Conservation (phyloP, 2,797 vertebrate species). For the Syngnathus acus region DNA sequence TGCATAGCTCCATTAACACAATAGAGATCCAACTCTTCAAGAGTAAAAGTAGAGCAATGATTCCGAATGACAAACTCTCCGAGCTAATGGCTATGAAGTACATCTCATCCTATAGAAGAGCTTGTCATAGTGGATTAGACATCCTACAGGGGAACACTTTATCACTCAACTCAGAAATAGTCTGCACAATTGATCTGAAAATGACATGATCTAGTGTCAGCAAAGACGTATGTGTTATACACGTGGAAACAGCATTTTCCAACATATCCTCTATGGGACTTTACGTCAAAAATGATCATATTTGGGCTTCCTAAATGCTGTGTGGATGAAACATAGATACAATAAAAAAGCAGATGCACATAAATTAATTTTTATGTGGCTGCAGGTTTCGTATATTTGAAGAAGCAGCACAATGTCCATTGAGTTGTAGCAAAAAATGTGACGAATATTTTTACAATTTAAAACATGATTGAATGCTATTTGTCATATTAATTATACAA, state of each 20-base stretch:
- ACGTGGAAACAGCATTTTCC: background rate
- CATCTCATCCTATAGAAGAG: constrained; percentile 23
- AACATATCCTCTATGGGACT: background rate
- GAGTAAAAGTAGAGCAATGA: background rate
- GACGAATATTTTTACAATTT: too few species aligned
- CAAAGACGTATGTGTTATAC: background rate
- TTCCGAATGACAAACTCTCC: constrained; percentile 27
- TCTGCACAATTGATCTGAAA: too few species aligned
- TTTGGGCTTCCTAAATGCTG: too few species aligned
- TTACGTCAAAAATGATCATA: constrained; percentile 4
- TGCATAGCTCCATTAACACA: background rate
- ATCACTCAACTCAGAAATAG: constrained; percentile 12
- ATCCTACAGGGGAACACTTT: constrained; percentile 23
- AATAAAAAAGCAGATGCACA: background rate
- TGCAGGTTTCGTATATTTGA: background rate
- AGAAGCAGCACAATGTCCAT: too few species aligned
- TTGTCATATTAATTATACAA: background rate
- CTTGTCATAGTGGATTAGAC: constrained; percentile 31
- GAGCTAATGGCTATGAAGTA: constrained; percentile 23
- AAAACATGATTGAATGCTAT: background rate
- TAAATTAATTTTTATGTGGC: background rate
- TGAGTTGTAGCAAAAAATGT: too few species aligned
- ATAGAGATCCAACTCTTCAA: constrained; percentile 5
- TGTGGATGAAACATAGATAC: too few species aligned
- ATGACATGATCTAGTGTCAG: background rate